Evolutionary conservation across 2,888 invertebrate genomes (phyloP).

Genomic region (Athalia rosae): DNA sequence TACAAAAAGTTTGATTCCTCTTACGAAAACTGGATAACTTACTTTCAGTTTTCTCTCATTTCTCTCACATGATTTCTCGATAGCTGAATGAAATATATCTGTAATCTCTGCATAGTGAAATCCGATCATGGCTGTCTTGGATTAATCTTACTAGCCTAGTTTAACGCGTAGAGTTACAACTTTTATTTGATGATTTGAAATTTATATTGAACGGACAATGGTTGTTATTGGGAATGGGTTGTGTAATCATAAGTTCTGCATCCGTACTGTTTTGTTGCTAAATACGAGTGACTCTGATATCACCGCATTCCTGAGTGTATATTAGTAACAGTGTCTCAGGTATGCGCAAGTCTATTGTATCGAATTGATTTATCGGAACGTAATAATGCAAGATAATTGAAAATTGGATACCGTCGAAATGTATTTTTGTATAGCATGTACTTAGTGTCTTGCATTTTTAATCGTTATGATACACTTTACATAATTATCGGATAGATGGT

Average conservation of each 20-base stretch:
- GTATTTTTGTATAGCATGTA: constrained; percentile 1
- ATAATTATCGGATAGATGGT: neutral
- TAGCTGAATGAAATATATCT: neutral
- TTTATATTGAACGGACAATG: constrained; percentile 1
- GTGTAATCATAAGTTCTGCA: constrained; percentile 10
- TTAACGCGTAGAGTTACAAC: constrained; percentile 17
- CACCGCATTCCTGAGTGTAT: too few species aligned
- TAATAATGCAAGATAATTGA: neutral
- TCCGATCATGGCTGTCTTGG: neutral
- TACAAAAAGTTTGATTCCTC: constrained; percentile 12
- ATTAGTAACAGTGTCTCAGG: too few species aligned
- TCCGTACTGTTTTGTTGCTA: constrained; percentile 11
- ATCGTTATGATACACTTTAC: neutral
- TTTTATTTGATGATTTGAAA: constrained; percentile 12
- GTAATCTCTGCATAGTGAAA: neutral
- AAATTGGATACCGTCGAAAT: neutral
- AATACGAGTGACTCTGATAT: neutral
- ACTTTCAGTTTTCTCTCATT: neutral
- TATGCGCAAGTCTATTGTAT: neutral
- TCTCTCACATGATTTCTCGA: neutral
- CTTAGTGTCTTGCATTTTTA: constrained; percentile 34
- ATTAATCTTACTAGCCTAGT: constrained; percentile 9
- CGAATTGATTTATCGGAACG: neutral
- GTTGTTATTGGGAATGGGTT: constrained; percentile 20
- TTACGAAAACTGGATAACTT: neutral